Conservation (phyloP, 2,888 invertebrate species). For the Coremacera marginata region DNA sequence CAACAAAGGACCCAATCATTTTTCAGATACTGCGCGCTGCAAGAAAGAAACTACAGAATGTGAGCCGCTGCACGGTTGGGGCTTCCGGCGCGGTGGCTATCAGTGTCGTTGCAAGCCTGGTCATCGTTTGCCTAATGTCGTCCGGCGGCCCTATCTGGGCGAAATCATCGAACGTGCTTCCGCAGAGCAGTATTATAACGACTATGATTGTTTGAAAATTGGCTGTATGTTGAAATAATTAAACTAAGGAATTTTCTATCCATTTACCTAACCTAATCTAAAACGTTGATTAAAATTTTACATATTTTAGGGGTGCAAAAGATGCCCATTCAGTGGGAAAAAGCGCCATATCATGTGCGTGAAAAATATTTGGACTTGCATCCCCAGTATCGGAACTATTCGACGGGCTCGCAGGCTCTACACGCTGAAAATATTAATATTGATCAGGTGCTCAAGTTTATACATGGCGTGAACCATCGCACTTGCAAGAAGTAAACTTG, state of each 20-base stretch:
- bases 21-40: conserved; percentile 91
- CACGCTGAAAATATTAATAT: conserved; percentile 79
- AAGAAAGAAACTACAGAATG: conserved; percentile 94
- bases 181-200: conserved; percentile 91
- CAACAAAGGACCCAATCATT: conserved; percentile 88
- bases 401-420: conserved; percentile 76
- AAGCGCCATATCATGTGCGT: conserved; percentile 77
- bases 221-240: conserved; percentile 78
- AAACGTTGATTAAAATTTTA: too few relatives aligned
- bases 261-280: too few relatives aligned
- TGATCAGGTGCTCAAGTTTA: conserved; percentile 82
- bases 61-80: conserved; percentile 96
- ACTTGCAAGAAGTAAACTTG: conserved; percentile 70
- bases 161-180: conserved; percentile 95
- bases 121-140: conserved; percentile 85
- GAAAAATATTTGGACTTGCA: conserved; percentile 81
- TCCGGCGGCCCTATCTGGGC: conserved; percentile 91
- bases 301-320: conserved; percentile 82
- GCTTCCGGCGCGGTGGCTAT: conserved; percentile 94
- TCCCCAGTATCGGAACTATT: conserved; percentile 80
- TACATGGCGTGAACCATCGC: conserved; percentile 75
- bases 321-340: conserved; percentile 85
- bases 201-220: conserved; percentile 90
- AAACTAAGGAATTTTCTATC: background rate
- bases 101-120: conserved; percentile 94